Evolutionary conservation across 2,113 vertebrate species (phyloP).

Genomic region (Montifringilla adamsi): DNA sequence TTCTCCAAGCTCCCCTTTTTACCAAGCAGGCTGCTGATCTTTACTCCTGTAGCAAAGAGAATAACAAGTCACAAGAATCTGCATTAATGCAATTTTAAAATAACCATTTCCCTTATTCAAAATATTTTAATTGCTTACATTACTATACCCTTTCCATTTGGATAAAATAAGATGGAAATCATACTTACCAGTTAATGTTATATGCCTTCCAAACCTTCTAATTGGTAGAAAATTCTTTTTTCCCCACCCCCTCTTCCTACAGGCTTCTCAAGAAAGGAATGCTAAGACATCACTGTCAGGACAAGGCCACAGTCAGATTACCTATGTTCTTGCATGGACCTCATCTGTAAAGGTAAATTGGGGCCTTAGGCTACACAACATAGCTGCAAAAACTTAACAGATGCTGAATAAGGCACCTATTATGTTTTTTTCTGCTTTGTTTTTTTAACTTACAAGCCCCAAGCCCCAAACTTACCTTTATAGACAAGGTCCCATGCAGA

Average conservation of each 20-base stretch:
- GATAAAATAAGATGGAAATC: slow-evolving; percentile 3
- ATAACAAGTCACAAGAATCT: not conserved
- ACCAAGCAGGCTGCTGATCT: slow-evolving; percentile 95
- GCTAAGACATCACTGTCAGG: slow-evolving; percentile 40
- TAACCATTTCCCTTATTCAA: not conserved
- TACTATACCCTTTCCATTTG: not conserved
- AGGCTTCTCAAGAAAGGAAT: slow-evolving; percentile 27
- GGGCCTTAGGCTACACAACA: slow-evolving; percentile 60
- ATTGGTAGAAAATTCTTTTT: not conserved
- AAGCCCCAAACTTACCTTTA: slow-evolving; percentile 70
- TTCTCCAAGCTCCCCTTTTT: slow-evolving; percentile 97
- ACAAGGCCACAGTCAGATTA: slow-evolving; percentile 52
- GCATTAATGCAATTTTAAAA: not conserved
- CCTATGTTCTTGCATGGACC: slow-evolving; percentile 66
- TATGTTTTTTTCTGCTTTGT: slow-evolving; percentile 62
- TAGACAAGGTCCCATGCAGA: slow-evolving; percentile 69
- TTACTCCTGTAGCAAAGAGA: slow-evolving; percentile 84
- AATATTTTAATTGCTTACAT: not conserved
- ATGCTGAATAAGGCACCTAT: slow-evolving; percentile 68
- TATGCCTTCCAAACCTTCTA: not conserved
- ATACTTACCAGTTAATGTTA: slow-evolving; percentile 41
- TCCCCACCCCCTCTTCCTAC: slow-evolving; percentile 50
- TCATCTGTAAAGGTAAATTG: slow-evolving; percentile 70
- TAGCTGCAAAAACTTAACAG: slow-evolving; percentile 68
- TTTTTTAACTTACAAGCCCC: slow-evolving; percentile 48